Evolutionary conservation across 2,888 invertebrate genomes (phyloP), one percentile per base, ranked within the genome.

Genomic region (Athetis lepigone): DNA sequence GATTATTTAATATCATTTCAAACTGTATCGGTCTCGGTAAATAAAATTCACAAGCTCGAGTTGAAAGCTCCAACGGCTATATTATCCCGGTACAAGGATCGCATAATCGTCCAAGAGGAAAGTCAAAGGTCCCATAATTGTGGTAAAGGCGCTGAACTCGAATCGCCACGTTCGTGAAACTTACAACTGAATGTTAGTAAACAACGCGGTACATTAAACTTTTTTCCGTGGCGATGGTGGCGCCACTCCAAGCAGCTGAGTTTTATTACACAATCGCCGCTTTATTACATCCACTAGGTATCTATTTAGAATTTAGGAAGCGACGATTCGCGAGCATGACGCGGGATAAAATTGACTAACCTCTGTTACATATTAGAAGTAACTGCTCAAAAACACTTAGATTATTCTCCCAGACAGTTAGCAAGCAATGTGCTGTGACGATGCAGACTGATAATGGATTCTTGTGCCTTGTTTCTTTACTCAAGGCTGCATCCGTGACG

Each of bases 131-230:
- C 84, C 75, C 83, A 81, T 84, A 79, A 79, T 77, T 72, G 80
- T 74, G 74, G 74, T 70, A 76, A 72, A 83, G 74, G 67, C 78
- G 77, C 66, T 81, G 80, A 83, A 83, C 81, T 80, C 78, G 62
- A 67, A 67, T 55, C 29, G 61, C 64, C 54, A 72, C 70, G 62
- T 67, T 71, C 67, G 66, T 69, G 75, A 82, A 85, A 83, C 68
- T 80, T 80, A 74, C 80, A 76, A 80, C 78, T 76, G 76, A 80
- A 84, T 92, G 89, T 92, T 92, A 91, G 90, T 92, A 92, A 93
- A 93, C 91, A 93, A 83, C 75, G 60, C 59, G 79, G 81, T 84
- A 84, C 75, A 82, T 84, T 87, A 86, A 85, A 84, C 83, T 84
- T 87, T 89, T 90, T 90, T 86, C 83, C 82, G 82, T 82, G 82